Conservation (phyloP, 2,888 invertebrate genomes). For the Agrilus biguttatus region DNA sequence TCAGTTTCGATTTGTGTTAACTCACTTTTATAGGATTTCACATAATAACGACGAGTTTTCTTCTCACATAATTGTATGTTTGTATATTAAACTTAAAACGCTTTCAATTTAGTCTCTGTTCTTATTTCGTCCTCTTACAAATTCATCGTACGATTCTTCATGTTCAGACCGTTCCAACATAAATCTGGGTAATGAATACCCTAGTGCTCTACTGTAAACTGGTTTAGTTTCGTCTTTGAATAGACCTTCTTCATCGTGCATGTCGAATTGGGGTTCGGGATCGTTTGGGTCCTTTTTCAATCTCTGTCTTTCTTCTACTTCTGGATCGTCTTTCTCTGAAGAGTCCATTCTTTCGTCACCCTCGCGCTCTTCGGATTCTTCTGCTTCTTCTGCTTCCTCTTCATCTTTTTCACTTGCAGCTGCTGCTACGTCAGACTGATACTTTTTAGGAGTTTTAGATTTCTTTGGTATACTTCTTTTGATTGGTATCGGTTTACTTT, state of each 20-base stretch:
- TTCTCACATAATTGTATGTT: too few relatives aligned
- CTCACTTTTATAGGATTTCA: too few relatives aligned
- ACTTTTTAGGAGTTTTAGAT: slow-evolving; percentile 6
- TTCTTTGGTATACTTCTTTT: background rate
- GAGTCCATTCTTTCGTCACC: slow-evolving; percentile 4
- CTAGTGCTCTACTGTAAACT: slow-evolving; percentile 46
- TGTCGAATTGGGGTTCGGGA: slow-evolving; percentile 31
- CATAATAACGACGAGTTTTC: too few relatives aligned
- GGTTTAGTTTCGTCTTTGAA: slow-evolving; percentile 54
- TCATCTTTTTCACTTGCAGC: slow-evolving; percentile 6
- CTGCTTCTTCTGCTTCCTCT: slow-evolving; percentile 1
- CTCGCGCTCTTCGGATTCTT: slow-evolving; percentile 3
- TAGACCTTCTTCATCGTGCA: slow-evolving; percentile 42
- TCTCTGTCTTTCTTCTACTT: slow-evolving; percentile 15
- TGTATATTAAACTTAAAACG: too few relatives aligned
- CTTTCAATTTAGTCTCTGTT: too few relatives aligned
- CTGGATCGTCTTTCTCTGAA: slow-evolving; percentile 11
- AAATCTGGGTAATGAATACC: slow-evolving; percentile 49
- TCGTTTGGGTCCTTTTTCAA: background rate
- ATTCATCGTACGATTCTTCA: slow-evolving; percentile 26
- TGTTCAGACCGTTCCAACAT: slow-evolving; percentile 54
- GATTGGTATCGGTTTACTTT: background rate
- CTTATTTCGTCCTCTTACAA: too few relatives aligned
- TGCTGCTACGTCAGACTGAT: slow-evolving; percentile 9
- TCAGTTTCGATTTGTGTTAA: too few relatives aligned